These are phyloP conservation scores for Patella ulyssiponensis DNA, from an alignment of 2,888 invertebrate genomes.

Conservation along the genomic window DNA sequence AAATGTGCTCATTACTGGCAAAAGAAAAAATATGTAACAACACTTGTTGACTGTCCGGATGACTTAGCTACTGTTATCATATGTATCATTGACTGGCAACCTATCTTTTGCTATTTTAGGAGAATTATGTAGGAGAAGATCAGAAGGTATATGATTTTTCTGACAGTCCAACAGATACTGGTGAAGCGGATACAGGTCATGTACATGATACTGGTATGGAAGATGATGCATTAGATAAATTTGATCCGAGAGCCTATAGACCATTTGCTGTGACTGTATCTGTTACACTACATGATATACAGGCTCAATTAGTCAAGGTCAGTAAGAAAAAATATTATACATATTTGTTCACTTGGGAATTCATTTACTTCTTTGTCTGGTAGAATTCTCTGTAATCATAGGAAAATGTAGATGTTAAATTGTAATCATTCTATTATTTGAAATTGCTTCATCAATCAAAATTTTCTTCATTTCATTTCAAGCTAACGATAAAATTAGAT, in stretches of 20 bases:
- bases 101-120: conserved; percentile 74
- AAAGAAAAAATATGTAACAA: too few species aligned
- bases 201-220: conserved; percentile 40
- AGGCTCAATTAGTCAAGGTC: conserved; percentile 90
- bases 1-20: too few species aligned
- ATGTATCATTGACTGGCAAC: background rate
- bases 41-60: too few species aligned
- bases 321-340: conserved; percentile 12
- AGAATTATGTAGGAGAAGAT: conserved; percentile 97
- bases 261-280: conserved; percentile 93
- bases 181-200: conserved; percentile 19
- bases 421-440: too few species aligned
- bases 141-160: conserved; percentile 92
- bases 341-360: background rate
- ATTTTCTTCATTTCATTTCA: too few species aligned
- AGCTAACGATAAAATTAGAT: too few species aligned
- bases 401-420: too few species aligned
- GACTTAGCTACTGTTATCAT: too few species aligned
- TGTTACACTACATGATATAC: conserved; percentile 94
- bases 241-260: conserved; percentile 90
- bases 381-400: too few species aligned
- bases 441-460: too few species aligned
- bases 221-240: conserved; percentile 68
- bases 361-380: too few species aligned
- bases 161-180: conserved; percentile 36